These are phyloP conservation scores for Psococerastis gibbosa DNA, from an alignment of 2,888 invertebrate species.

Conservation along the genomic window DNA sequence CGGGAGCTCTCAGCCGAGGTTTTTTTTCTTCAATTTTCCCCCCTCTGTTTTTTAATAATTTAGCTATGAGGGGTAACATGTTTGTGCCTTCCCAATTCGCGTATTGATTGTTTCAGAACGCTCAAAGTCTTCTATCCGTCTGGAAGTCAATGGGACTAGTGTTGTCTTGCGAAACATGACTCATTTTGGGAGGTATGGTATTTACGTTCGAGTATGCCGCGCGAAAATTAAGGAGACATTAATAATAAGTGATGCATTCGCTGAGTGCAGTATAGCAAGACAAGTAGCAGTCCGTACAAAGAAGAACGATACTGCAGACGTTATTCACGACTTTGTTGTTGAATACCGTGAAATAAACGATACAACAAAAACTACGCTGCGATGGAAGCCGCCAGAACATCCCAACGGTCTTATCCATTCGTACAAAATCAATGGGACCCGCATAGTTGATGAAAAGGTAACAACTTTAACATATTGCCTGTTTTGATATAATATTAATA, in stretches of 20 bases:
- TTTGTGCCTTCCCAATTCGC: too few relatives aligned
- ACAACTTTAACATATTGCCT: too few relatives aligned
- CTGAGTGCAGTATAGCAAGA: background rate
- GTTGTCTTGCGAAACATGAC: constrained; percentile 41
- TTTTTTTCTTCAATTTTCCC: too few relatives aligned
- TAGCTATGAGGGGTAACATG: too few relatives aligned
- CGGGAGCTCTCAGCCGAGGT: too few relatives aligned
- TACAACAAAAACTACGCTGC: constrained; percentile 25
- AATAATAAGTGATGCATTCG: constrained; percentile 25
- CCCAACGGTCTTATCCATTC: constrained; percentile 81
- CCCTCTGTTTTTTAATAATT: too few relatives aligned
- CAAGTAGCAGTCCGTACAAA: background rate
- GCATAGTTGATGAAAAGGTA: background rate
- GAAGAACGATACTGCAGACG: constrained; percentile 32
- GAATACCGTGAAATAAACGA: constrained; percentile 18
- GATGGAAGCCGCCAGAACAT: constrained; percentile 60
- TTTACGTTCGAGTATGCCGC: constrained; percentile 62
- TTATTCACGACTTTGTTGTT: constrained; percentile 32
- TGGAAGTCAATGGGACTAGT: constrained; percentile 25
- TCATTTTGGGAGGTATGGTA: constrained; percentile 60
- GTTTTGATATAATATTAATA: too few relatives aligned
- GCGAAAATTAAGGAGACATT: constrained; percentile 26
- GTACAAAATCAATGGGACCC: constrained; percentile 49
- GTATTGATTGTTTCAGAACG: too few relatives aligned
- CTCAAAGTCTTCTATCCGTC: too few relatives aligned